Percentiles rank a stretch among this genome's conserved stretches.
Conservation (phyloP, 2,797 vertebrate species). For the Thunnus albacares region DNA sequence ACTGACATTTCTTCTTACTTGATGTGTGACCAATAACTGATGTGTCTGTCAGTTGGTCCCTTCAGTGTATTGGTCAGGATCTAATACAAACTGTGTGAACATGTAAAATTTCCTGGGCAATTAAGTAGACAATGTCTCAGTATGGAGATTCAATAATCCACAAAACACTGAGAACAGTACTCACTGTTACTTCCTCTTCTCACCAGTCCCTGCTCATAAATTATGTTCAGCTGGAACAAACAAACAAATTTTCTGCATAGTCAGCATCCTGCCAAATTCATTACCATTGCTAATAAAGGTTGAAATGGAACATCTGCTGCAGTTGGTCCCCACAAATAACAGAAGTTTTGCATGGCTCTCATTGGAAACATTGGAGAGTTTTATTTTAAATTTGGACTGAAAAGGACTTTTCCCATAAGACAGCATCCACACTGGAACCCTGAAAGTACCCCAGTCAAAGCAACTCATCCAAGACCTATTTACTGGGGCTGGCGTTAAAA, state of each 20-base stretch:
- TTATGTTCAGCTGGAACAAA: constrained; percentile 39
- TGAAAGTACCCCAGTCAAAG: constrained; percentile 70
- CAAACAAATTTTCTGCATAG: constrained; percentile 30
- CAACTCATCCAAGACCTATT: constrained; percentile 87
- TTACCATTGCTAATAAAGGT: constrained; percentile 72
- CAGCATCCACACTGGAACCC: constrained; percentile 54
- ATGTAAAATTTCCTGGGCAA: background rate
- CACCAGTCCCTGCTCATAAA: constrained; percentile 8
- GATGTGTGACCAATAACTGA: background rate
- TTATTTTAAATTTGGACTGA: constrained; percentile 12
- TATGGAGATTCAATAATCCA: background rate
- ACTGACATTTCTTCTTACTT: background rate
- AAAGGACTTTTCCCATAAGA: constrained; percentile 43
- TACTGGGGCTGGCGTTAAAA: constrained; percentile 86
- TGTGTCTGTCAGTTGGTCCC: no score
- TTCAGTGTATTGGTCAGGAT: background rate
- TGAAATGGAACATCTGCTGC: constrained; percentile 68
- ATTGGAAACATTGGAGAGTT: constrained; percentile 33
- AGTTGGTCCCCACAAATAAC: constrained; percentile 52
- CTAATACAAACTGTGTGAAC: background rate
- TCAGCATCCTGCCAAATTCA: constrained; percentile 65
- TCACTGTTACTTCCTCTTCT: background rate
- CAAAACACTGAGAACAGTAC: background rate
- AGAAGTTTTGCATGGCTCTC: constrained; percentile 29
- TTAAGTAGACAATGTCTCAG: constrained; percentile 2